Conservation (phyloP, 2,888 invertebrate species). For the Heliconius sara region DNA sequence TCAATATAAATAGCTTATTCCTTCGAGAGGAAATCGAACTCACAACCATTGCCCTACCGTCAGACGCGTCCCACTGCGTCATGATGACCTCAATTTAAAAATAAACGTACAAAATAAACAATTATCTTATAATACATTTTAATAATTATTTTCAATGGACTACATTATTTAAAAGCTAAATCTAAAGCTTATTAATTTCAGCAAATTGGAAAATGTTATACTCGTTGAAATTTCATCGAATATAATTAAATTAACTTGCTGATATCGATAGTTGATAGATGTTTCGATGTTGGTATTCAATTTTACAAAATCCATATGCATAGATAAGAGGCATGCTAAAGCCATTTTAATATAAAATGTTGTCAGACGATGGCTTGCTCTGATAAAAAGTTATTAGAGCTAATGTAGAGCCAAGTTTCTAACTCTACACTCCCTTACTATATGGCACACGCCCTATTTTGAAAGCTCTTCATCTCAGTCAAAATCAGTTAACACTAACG, state of each 20-base stretch:
- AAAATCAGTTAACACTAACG: too few relatives aligned
- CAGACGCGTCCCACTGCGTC: too few relatives aligned
- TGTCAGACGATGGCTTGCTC: too few relatives aligned
- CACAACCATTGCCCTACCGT: neutral
- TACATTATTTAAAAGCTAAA: constrained; percentile 7
- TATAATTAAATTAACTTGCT: constrained; percentile 16
- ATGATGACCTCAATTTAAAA: neutral
- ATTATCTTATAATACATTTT: neutral
- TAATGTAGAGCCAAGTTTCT: too few relatives aligned
- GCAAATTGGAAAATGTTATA: constrained; percentile 22
- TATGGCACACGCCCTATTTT: too few relatives aligned
- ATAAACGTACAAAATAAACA: neutral
- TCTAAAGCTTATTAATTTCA: neutral
- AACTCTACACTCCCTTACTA: too few relatives aligned
- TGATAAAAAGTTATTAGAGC: too few relatives aligned
- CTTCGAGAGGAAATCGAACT: too few relatives aligned
- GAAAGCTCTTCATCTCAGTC: too few relatives aligned
- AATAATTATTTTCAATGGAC: neutral
- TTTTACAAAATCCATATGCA: neutral
- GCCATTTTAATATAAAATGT: neutral
- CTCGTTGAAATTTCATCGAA: constrained; percentile 11
- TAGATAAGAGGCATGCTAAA: neutral
- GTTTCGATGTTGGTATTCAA: constrained; percentile 11
- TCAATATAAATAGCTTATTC: too few relatives aligned
- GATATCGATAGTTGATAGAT: constrained; percentile 20